A percentile compares a stretch with the other conserved stretches of the same genome.
Conservation (phyloP, 2,113 vertebrate species). For the Speoplatyrhinus poulsoni region DNA sequence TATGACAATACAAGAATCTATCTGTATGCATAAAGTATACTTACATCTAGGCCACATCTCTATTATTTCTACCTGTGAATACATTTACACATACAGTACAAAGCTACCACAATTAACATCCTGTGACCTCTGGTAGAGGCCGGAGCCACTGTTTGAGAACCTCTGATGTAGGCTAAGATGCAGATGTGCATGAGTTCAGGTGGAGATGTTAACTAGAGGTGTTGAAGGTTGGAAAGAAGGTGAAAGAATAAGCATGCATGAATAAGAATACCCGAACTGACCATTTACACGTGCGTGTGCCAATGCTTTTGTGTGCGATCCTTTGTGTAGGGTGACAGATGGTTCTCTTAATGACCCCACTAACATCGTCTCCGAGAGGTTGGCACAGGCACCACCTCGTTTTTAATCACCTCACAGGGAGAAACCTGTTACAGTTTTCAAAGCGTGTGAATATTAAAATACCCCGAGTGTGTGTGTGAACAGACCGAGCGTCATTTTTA, state of each 20-base stretch:
- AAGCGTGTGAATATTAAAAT: neutral
- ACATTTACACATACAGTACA: too few species aligned
- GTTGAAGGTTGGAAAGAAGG: neutral
- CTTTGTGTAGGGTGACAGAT: slow-evolving; percentile 44
- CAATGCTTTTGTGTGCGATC: neutral
- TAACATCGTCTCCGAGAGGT: slow-evolving; percentile 28
- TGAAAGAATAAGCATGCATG: neutral
- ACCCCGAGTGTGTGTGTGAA: neutral
- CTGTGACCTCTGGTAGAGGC: too few species aligned
- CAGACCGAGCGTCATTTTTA: too few species aligned
- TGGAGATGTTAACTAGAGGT: neutral
- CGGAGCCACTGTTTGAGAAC: too few species aligned
- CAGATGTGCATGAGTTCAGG: neutral
- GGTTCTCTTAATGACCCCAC: slow-evolving; percentile 53
- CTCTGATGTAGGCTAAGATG: neutral
- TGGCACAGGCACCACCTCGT: slow-evolving; percentile 48
- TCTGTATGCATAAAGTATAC: too few species aligned
- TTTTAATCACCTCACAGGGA: slow-evolving; percentile 39
- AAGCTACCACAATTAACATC: too few species aligned
- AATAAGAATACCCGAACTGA: neutral
- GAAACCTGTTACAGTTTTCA: slow-evolving; percentile 30
- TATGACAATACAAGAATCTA: too few species aligned
- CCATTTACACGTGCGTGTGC: neutral
- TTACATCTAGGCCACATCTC: too few species aligned
- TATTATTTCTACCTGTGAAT: too few species aligned